Evolutionary conservation across 2,888 invertebrate genomes (phyloP), one percentile per base, ranked within the genome.

Genomic region (Dioctria linearis): DNA sequence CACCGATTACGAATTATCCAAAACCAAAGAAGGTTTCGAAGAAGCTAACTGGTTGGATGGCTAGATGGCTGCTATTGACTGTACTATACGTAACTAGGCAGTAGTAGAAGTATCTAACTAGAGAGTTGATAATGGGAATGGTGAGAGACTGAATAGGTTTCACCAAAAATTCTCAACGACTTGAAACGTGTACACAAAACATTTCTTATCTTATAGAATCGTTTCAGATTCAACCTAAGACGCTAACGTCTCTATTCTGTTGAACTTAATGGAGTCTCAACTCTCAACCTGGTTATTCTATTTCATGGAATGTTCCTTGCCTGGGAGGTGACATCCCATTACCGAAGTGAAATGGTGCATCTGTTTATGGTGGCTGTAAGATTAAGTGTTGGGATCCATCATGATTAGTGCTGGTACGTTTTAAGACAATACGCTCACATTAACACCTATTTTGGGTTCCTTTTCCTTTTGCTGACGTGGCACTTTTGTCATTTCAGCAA

Each of bases 131-230:
- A 25, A 25, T 25, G 25, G 25, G 2, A 25, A 25, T 25, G 25
- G 25, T 25, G 25, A 25, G 2, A 25, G 25, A 25, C 25, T 25
- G 25, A 25, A 2, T 25, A 25, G 39, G 61, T 43, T 66, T 13
- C 39, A 57, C 25, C 37, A 2, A n/a, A 42, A 57, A 57, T 37
- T 59, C 43, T 51, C 73, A 73, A 73, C 42, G 73, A 40, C 43
- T 73, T n/a, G 73, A 73, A 73, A 73, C 73, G 73, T 73, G 73
- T 73, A 73, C 73, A 73, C 73, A 73, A n/a, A n/a, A 59, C 57
- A 51, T 73, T 73, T 73, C 73, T 73, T 73, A 73, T 73, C 73
- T 57, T 73, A 25, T 25, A 73, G 57, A 73, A 73, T 73, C 73
- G 73, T 57, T 73, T 42, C 73, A 73, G 57, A 73, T 39, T 73